phyloP scores from a whole-genome alignment of 2,888 invertebrate genomes.

The Clostera curtula region DNA sequence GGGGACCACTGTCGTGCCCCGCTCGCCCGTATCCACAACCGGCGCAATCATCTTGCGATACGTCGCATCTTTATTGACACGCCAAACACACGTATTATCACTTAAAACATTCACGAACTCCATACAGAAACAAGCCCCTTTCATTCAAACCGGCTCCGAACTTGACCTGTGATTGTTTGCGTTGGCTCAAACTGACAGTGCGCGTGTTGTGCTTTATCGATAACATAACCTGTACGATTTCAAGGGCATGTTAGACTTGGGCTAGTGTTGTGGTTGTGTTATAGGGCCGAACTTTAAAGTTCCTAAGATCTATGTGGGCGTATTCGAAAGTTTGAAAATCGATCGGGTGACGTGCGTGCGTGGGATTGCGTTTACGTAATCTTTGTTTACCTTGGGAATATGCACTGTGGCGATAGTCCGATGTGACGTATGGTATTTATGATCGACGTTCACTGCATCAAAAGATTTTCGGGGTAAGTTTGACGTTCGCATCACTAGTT shows the following conservation, averaged over 20 bases:
- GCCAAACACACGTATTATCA: slow-evolving; percentile 25
- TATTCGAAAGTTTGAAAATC: slow-evolving; percentile 74
- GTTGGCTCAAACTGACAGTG: slow-evolving; percentile 67
- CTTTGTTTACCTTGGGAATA: slow-evolving; percentile 73
- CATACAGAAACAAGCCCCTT: slow-evolving; percentile 28
- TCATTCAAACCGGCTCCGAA: slow-evolving; percentile 50
- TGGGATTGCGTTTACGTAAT: slow-evolving; percentile 74
- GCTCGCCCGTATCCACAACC: slow-evolving; percentile 35
- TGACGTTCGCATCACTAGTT: slow-evolving; percentile 2
- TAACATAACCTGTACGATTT: slow-evolving; percentile 72
- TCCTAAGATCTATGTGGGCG: slow-evolving; percentile 64
- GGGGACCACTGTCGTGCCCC: slow-evolving; percentile 37
- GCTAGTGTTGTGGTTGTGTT: slow-evolving; percentile 55
- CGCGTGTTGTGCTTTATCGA: slow-evolving; percentile 73
- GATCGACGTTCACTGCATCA: slow-evolving; percentile 18
- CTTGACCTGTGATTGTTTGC: slow-evolving; percentile 69
- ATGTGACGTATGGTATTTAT: slow-evolving; percentile 33
- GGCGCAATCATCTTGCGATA: slow-evolving; percentile 43
- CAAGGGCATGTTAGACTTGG: slow-evolving; percentile 59
- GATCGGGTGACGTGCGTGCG: slow-evolving; percentile 72
- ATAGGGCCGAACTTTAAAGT: slow-evolving; percentile 41
- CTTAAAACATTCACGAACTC: slow-evolving; percentile 31
- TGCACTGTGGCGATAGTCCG: slow-evolving; percentile 55
- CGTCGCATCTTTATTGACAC: slow-evolving; percentile 38
- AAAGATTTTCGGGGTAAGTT: slow-evolving; percentile 31